Percentiles rank a stretch among this genome's conserved stretches.
phyloP scores from a whole-genome alignment of 2,888 invertebrate species.

The Sicus ferrugineus region DNA sequence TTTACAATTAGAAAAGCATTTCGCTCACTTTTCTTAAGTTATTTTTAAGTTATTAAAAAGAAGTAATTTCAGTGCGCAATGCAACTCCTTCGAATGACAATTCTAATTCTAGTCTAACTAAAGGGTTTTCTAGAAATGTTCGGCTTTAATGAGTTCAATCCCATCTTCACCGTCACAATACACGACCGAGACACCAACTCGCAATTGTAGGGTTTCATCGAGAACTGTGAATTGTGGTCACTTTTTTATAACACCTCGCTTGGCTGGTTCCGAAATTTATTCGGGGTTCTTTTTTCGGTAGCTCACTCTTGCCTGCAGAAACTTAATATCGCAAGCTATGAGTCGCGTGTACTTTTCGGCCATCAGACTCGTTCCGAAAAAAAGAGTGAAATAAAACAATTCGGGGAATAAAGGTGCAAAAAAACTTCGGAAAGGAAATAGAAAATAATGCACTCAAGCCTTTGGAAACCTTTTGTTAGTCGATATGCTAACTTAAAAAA shows the following conservation, averaged over 20 bases:
- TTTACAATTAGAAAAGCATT: too few relatives aligned
- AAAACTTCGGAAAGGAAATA: background rate
- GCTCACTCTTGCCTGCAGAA: background rate
- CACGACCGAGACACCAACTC: background rate
- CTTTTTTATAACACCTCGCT: too few relatives aligned
- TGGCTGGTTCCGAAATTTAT: background rate
- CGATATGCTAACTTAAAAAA: too few relatives aligned
- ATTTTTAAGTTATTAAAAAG: too few relatives aligned
- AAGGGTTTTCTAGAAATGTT: background rate
- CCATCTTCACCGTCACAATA: too few relatives aligned
- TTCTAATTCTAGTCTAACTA: background rate
- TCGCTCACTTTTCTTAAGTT: too few relatives aligned
- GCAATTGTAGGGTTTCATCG: background rate
- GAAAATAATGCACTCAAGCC: background rate
- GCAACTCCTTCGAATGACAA: background rate
- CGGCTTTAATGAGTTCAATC: too few relatives aligned
- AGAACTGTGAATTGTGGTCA: too few relatives aligned
- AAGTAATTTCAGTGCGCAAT: too few relatives aligned
- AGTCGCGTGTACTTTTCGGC: constrained; percentile 3
- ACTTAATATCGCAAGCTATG: constrained; percentile 25
- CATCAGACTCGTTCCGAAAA: background rate
- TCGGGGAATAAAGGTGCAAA: background rate
- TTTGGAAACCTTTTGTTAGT: background rate
- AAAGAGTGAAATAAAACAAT: too few relatives aligned
- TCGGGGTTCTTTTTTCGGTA: background rate